phyloP scores from a whole-genome alignment of 2,888 invertebrate genomes.

The Epistrophella euchroma region DNA sequence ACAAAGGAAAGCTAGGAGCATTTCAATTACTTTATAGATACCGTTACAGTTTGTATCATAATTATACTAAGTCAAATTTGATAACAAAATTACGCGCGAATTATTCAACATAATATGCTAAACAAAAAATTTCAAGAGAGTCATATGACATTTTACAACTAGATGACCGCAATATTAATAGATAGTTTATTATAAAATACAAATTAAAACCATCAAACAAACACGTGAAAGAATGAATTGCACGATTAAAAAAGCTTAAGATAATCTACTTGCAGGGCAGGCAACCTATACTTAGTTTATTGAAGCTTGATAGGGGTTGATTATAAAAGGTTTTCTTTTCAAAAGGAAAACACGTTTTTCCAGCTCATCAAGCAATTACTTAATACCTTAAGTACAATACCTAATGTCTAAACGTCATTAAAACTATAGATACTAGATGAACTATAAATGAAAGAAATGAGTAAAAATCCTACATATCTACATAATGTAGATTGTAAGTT shows the following conservation, averaged over 20 bases:
- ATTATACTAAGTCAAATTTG: neutral
- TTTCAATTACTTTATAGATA: neutral
- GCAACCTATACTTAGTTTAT: neutral
- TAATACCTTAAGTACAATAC: constrained; percentile 1
- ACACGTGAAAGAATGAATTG: constrained; percentile 11
- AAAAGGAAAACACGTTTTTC: constrained; percentile 36
- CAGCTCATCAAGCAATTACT: constrained; percentile 44
- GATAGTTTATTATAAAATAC: neutral
- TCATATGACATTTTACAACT: constrained; percentile 1
- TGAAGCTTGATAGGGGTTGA: neutral
- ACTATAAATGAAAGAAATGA: neutral
- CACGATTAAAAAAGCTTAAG: constrained; percentile 5
- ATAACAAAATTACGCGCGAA: neutral
- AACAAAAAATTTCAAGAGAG: neutral
- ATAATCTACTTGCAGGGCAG: neutral
- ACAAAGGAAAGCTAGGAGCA: neutral
- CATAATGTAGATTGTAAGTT: too few relatives aligned
- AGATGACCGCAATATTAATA: neutral
- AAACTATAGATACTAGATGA: constrained; percentile 8
- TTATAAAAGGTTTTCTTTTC: neutral
- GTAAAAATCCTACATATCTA: neutral
- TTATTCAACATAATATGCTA: neutral
- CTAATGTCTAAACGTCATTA: constrained; percentile 32
- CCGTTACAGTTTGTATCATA: neutral
- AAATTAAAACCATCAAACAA: neutral